phyloP scores from a whole-genome alignment of 2,888 invertebrate species.

The Tuta absoluta region DNA sequence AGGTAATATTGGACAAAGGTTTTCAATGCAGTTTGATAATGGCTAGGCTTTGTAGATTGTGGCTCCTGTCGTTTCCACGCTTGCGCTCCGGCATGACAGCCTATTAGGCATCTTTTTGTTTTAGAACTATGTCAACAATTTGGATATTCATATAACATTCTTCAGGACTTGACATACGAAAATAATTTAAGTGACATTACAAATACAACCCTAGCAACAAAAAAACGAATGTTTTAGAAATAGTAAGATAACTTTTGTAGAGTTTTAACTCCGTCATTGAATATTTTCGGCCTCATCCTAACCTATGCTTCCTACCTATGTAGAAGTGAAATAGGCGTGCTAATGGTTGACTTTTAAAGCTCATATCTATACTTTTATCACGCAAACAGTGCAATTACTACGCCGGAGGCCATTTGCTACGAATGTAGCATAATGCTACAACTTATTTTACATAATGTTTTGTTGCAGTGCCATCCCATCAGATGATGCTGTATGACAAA shows the following conservation, averaged over 20 bases:
- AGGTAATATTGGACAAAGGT: constrained; percentile 36
- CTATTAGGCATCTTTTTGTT: constrained; percentile 6
- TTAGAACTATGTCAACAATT: not conserved
- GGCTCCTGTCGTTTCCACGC: not conserved
- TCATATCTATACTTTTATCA: too few species aligned
- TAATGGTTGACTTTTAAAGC: too few species aligned
- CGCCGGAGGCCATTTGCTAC: not conserved
- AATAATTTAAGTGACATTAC: too few species aligned
- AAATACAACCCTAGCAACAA: too few species aligned
- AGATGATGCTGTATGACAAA: constrained; percentile 91
- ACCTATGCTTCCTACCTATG: too few species aligned
- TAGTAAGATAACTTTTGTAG: too few species aligned
- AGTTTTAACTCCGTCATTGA: too few species aligned
- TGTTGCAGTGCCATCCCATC: constrained; percentile 92
- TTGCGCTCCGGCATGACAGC: not conserved
- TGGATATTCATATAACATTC: too few species aligned
- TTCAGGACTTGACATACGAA: too few species aligned
- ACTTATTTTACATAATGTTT: constrained; percentile 30
- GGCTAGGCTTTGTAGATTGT: constrained; percentile 24
- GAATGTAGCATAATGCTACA: not conserved
- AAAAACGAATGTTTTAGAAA: too few species aligned
- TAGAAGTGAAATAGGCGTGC: too few species aligned
- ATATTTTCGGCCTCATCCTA: too few species aligned
- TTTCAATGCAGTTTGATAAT: constrained; percentile 19
- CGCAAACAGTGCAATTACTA: not conserved